A percentile compares a stretch with the other conserved stretches of the same genome.
These are phyloP conservation scores for Lacanobia wlatinum DNA, from an alignment of 2,888 invertebrate species.

Conservation along the genomic window DNA sequence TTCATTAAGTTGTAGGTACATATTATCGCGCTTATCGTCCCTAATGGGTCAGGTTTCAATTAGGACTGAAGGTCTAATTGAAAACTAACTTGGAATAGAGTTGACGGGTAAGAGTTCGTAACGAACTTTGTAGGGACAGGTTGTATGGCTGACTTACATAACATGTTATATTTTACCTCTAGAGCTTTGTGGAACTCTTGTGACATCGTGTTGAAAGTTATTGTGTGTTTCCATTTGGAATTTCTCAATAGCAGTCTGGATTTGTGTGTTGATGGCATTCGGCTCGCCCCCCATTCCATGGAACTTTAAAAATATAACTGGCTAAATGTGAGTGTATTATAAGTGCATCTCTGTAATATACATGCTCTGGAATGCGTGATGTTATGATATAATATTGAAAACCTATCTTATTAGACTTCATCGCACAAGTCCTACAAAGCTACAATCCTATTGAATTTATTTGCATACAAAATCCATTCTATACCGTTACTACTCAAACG, in stretches of 20 bases:
- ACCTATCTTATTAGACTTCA: background rate
- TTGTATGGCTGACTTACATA: constrained; percentile 30
- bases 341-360: no score
- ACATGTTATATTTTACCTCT: constrained; percentile 24
- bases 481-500: no score
- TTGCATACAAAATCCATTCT: background rate
- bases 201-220: no score
- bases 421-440: background rate
- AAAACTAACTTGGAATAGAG: constrained; percentile 49
- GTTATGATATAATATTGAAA: no score
- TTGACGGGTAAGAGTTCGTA: constrained; percentile 32
- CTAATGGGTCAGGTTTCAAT: constrained; percentile 50
- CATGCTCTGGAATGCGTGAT: no score
- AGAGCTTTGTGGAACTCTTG: constrained; percentile 1
- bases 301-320: no score
- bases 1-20: constrained; percentile 25
- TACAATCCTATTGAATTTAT: background rate
- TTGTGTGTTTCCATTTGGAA: background rate
- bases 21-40: constrained; percentile 32
- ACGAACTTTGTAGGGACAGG: constrained; percentile 17
- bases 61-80: constrained; percentile 49
- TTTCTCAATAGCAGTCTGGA: no score
- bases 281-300: no score
- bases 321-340: no score
- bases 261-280: no score